Base-by-base conservation (phyloP, 2,888 invertebrate species). In the Dynastes grantii region DNA sequence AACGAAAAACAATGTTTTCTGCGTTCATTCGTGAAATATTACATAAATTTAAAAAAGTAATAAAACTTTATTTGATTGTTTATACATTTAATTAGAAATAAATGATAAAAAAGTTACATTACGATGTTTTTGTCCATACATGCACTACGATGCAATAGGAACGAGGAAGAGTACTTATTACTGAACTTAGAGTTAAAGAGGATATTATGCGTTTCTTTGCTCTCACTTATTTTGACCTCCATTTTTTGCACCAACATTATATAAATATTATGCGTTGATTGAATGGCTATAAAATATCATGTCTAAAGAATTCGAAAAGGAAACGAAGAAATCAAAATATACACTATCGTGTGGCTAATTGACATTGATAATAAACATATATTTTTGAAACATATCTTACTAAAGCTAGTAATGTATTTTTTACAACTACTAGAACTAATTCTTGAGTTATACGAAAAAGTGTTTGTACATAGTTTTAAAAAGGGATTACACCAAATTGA, bases 21-120 rank as follows among this genome's bases (percentile, higher is more conserved):
- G 40, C 61, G 58, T 73, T 61, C 40, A 45, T 45, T 16, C 70
- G 76, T 75, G 70, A 70, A 76, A 70, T 79, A 79, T 79, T 79
- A 76, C 79, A 76, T 68, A 79, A 63, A 45, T 45, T 78, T 22
- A 68, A 78, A 75, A 22, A 16, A 63, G 63, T 76, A 76, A 63
- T 75, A 68, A 58, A 76, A 76, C 27, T 76, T 76, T 78, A 76
- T 76, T 79, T 76, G 32, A 70, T 79, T 79, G 79, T 79, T 79
- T 76, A 78, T 79, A 79, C 61, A 22, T 79, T 79, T 76, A 79
- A 79, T 76, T 79, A 76, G 79, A 79, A 79, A 79, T 79, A 79
- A 79, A 79, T 70, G 63, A 73, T 71, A 70, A 76, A 68, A 51
- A 76, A 64, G 67, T 67, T 76, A 67, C 37, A 16, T 29, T 22